phyloP scores from a whole-genome alignment of 2,113 vertebrate genomes.

The Tursiops truncatus region DNA sequence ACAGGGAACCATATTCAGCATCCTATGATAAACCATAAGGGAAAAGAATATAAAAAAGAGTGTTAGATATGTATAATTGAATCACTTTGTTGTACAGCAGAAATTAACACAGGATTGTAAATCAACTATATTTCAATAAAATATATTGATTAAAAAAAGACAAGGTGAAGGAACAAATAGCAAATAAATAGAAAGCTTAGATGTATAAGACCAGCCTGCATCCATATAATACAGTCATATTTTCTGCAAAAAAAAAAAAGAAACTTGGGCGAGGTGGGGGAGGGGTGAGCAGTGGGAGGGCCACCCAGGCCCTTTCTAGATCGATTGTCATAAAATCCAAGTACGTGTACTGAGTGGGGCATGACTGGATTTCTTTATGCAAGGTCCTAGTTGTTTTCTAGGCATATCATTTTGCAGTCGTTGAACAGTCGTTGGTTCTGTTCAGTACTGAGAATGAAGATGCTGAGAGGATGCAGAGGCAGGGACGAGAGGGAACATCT shows the following conservation, averaged over 20 bases:
- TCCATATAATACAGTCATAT: not conserved
- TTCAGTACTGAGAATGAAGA: rapidly evolving
- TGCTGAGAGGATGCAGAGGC: rapidly evolving
- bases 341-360: rapidly evolving
- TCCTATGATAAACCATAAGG: not conserved
- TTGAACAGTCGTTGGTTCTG: not conserved
- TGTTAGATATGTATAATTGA: not conserved
- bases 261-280: not conserved
- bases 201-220: not conserved
- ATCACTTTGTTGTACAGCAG: not conserved
- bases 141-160: not conserved
- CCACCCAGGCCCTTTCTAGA: not conserved
- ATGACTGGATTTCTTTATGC: not conserved
- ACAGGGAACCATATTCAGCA: not conserved
- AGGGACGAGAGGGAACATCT: rapidly evolving
- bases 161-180: not conserved
- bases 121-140: not conserved
- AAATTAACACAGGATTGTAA: not conserved
- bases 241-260: not conserved
- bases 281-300: not conserved
- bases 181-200: not conserved
- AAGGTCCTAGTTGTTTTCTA: too few relatives aligned
- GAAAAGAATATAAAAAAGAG: not conserved
- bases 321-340: not conserved
- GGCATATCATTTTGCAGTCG: not conserved